Evolutionary conservation across 2,888 invertebrate genomes (phyloP), one percentile per base, ranked within the genome.

Genomic region (Cactoblastis cactorum): DNA sequence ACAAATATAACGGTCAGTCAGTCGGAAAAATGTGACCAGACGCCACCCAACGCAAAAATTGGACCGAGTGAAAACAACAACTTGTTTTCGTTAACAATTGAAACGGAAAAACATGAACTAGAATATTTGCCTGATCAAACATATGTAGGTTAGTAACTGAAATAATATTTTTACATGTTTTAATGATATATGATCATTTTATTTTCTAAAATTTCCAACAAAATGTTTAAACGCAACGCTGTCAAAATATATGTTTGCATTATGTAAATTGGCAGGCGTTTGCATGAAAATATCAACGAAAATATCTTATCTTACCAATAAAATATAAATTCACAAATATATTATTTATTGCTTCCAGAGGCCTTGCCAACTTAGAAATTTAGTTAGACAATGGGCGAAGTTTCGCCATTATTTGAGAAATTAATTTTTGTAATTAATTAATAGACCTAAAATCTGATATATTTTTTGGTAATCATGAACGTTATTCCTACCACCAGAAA

Each of bases 91-190:
- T 57, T 86, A 50, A 66, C 69, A 1, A 79, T 87, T 11, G 73
- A 72, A 15, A 79, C 67, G 17, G 59, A 69, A 55, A 61, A 62
- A 63, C 8, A 65, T 57, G 61, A 61, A 18, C 60, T 67, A 8
- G 63, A 59, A 3, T 87, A 79, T 39, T 69, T 78, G 2, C 77
- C 82, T 0, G 80, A 75, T 49, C 88, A 88, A 59, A 86, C 87
- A 4, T 88, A 88, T 58, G 78, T 81, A 43, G 24, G 24, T 43
- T 22, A 12, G 33, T 33, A 33, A n/a, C n/a, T n/a, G n/a, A n/a
- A n/a, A n/a, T n/a, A n/a, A n/a, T n/a, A n/a, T n/a, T n/a, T n/a
- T n/a, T n/a, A n/a, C n/a, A n/a, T n/a, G n/a, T n/a, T n/a, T n/a
- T n/a, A n/a, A n/a, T n/a, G n/a, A n/a, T n/a, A n/a, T n/a, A n/a